Evolutionary conservation across 2,113 vertebrate species (phyloP).

Genomic region (Caloenas nicobarica): DNA sequence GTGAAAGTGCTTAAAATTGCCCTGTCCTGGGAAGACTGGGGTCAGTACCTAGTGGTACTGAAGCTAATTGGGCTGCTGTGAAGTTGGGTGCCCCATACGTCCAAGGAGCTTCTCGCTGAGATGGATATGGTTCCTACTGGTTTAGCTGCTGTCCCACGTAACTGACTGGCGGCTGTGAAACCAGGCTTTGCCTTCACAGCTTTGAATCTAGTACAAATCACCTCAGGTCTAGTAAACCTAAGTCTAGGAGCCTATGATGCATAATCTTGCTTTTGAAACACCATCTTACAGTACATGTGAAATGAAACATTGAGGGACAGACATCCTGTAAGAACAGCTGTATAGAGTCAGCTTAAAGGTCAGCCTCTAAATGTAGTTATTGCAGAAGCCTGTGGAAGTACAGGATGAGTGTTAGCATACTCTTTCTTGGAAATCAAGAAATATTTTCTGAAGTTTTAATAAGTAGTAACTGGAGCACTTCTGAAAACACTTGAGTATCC

Average conservation of each 20-base stretch:
- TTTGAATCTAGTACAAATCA: not conserved
- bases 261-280: not conserved
- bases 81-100: not conserved
- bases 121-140: not conserved
- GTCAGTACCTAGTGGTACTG: not conserved
- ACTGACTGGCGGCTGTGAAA: not conserved
- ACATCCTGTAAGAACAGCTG: rapidly evolving
- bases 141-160: not conserved
- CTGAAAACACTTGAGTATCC: not conserved
- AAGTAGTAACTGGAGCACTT: not conserved
- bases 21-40: not conserved
- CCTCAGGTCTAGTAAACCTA: not conserved
- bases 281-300: not conserved
- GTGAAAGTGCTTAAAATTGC: not conserved
- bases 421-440: not conserved
- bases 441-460: not conserved
- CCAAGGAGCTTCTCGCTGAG: not conserved
- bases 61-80: not conserved
- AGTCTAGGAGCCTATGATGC: not conserved
- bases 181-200: not conserved
- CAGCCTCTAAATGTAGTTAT: not conserved
- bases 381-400: not conserved
- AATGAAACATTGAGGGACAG: not conserved
- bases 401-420: not conserved
- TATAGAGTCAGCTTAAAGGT: not conserved